phyloP scores from a whole-genome alignment of 2,888 invertebrate species.

The Lypha dubia region DNA sequence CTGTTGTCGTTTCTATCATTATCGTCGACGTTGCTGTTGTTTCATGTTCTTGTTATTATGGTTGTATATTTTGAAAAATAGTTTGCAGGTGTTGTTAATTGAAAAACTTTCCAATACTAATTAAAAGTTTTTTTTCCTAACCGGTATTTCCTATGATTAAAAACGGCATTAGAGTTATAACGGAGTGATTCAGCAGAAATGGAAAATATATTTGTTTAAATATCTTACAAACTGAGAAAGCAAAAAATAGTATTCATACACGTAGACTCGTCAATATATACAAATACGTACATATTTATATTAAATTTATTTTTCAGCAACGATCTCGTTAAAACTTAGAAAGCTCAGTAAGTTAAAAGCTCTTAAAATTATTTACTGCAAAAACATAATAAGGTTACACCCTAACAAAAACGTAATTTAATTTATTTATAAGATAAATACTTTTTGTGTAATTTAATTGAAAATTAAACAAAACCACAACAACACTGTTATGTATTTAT shows the following conservation, averaged over 20 bases:
- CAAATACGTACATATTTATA: too few relatives aligned
- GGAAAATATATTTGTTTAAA: neutral
- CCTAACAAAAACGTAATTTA: too few relatives aligned
- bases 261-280: too few relatives aligned
- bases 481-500: neutral
- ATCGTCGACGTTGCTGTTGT: slow-evolving; percentile 43
- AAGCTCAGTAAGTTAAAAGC: too few relatives aligned
- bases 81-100: slow-evolving; percentile 82
- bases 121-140: slow-evolving; percentile 78
- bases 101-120: slow-evolving; percentile 82
- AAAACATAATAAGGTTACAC: too few relatives aligned
- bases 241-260: neutral
- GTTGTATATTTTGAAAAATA: slow-evolving; percentile 77
- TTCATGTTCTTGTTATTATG: slow-evolving; percentile 49
- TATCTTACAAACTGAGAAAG: neutral
- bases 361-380: too few relatives aligned
- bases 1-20: slow-evolving; percentile 29
- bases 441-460: slow-evolving; percentile 7
- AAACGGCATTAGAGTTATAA: slow-evolving; percentile 34
- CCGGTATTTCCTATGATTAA: slow-evolving; percentile 58
- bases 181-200: slow-evolving; percentile 40
- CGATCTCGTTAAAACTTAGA: too few relatives aligned
- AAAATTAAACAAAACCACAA: neutral
- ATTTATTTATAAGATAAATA: neutral
- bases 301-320: too few relatives aligned